A percentile compares a stretch with the other conserved stretches of the same genome.
Evolutionary conservation across 37 sponge, comb jelly and placozoan genomes (phyloP).

Genomic region (Hormiphora californensis): DNA sequence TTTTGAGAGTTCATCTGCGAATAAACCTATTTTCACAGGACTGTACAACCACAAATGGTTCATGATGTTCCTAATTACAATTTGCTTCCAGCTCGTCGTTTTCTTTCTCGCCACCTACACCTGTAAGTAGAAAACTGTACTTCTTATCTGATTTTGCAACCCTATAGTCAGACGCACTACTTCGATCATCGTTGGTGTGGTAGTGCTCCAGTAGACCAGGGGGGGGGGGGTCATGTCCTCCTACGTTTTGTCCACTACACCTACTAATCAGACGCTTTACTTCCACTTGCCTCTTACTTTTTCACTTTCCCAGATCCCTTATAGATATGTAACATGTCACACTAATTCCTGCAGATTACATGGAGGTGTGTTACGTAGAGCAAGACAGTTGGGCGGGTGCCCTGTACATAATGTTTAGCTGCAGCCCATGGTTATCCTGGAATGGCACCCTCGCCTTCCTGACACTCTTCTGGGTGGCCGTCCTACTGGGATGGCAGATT

Average conservation of each 20-base stretch:
- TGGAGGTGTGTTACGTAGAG: constrained; percentile 51
- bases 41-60: constrained; percentile 52
- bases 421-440: constrained; percentile 72
- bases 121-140: constrained; percentile 12
- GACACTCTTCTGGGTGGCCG: constrained; percentile 76
- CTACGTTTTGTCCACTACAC: neutral
- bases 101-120: constrained; percentile 11
- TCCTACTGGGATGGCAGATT: constrained; percentile 69
- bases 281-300: neutral
- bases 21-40: constrained; percentile 3
- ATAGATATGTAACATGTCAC: neutral
- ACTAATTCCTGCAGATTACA: constrained; percentile 55
- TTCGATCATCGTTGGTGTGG: too few species aligned
- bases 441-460: constrained; percentile 62
- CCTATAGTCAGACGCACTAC: too few species aligned
- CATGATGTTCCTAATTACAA: constrained; percentile 20
- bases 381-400: constrained; percentile 57
- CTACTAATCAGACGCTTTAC: neutral
- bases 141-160: neutral
- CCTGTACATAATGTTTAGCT: constrained; percentile 56
- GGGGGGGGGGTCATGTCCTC: neutral
- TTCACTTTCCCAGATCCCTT: neutral
- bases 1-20: too few species aligned
- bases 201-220: neutral
- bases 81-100: constrained; percentile 2